Percentiles rank a stretch among this genome's conserved stretches.
Evolutionary conservation across 2,888 invertebrate genomes (phyloP).

Genomic region (Sepiola atlantica): DNA sequence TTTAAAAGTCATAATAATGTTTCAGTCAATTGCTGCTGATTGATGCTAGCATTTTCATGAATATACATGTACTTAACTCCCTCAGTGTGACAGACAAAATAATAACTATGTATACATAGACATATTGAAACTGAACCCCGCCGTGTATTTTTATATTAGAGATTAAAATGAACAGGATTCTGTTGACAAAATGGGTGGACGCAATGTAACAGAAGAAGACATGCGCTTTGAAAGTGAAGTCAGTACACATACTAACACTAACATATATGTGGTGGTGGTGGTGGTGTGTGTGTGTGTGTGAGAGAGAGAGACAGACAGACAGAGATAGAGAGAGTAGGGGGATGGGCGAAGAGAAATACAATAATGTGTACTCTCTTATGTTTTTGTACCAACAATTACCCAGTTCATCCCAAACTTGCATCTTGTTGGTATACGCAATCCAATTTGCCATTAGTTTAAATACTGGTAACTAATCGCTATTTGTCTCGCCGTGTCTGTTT

Average conservation of each 20-base stretch:
- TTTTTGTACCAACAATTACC: not conserved
- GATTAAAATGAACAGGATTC: not conserved
- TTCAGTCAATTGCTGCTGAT: too few relatives aligned
- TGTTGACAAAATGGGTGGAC: slow-evolving; percentile 10
- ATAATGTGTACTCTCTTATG: not conserved
- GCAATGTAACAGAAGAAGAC: not conserved
- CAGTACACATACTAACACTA: not conserved
- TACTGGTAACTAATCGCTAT: too few relatives aligned
- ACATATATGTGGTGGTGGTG: not conserved
- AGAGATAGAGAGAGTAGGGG: too few relatives aligned
- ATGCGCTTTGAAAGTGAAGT: not conserved
- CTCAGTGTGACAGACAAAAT: too few relatives aligned
- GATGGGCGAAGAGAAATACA: not conserved
- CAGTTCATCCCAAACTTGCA: not conserved
- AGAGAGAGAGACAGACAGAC: too few relatives aligned
- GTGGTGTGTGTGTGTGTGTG: not conserved
- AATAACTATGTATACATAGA: too few relatives aligned
- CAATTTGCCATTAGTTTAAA: not conserved
- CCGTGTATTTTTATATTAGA: too few relatives aligned
- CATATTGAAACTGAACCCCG: too few relatives aligned
- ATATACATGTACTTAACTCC: too few relatives aligned
- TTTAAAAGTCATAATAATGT: too few relatives aligned
- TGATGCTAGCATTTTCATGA: too few relatives aligned
- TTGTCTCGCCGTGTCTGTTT: too few relatives aligned
- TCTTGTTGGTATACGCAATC: not conserved